Percentiles rank a stretch among this genome's conserved stretches.
Conservation (phyloP, 2,888 invertebrate genomes). For the Dendrolimus houi region DNA sequence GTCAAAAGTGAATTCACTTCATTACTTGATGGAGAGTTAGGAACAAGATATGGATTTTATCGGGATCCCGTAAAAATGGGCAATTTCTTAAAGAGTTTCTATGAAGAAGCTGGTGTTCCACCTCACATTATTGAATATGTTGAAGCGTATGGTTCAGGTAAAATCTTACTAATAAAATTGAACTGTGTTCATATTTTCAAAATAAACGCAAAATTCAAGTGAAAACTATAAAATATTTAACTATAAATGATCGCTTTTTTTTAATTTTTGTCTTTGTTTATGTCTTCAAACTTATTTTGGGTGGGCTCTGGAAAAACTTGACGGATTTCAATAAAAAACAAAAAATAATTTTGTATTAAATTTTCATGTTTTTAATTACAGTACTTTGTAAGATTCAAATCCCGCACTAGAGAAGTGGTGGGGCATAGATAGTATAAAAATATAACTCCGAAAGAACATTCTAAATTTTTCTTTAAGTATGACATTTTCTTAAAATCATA, state of each 20-base stretch:
- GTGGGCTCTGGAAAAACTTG: fast-evolving
- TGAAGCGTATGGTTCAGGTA: conserved; percentile 89
- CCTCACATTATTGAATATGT: conserved; percentile 84
- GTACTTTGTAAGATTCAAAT: too few species aligned
- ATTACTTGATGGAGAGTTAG: conserved; percentile 61
- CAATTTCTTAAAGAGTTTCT: conserved; percentile 72
- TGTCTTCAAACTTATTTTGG: background rate
- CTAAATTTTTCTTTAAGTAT: background rate
- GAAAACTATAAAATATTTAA: background rate
- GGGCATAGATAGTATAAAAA: too few species aligned
- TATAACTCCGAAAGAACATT: too few species aligned
- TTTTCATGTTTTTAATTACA: too few species aligned
- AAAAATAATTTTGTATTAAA: too few species aligned
- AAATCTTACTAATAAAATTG: background rate
- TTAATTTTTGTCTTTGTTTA: background rate
- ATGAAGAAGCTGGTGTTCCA: conserved; percentile 77
- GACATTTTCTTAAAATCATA: background rate
- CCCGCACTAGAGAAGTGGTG: too few species aligned
- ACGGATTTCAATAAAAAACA: background rate
- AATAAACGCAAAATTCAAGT: too few species aligned
- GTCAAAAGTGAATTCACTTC: conserved; percentile 80
- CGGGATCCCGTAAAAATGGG: conserved; percentile 67
- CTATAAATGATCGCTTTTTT: background rate
- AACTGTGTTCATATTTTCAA: too few species aligned
- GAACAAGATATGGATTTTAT: conserved; percentile 68